phyloP scores from a whole-genome alignment of 2,888 invertebrate genomes.

The Ephialtes manifestator region DNA sequence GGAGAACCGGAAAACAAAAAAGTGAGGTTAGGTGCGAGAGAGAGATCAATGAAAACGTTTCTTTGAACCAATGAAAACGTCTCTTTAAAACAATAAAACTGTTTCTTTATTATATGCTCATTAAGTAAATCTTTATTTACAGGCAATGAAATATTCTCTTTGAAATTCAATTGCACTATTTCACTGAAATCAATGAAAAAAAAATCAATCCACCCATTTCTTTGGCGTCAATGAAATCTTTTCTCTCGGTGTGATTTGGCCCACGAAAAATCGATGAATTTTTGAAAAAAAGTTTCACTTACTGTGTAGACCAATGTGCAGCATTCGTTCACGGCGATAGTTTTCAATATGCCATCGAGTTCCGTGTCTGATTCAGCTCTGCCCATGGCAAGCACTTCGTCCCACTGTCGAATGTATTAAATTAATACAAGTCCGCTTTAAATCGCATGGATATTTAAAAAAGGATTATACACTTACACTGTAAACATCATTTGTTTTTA shows the following conservation, averaged over 20 bases:
- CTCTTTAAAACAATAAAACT: too few relatives aligned
- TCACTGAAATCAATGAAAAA: too few relatives aligned
- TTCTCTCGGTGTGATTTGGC: background rate
- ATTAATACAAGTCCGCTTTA: background rate
- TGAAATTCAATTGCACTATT: too few relatives aligned
- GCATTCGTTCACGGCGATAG: conserved; percentile 93
- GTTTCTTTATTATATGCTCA: too few relatives aligned
- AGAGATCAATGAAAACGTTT: too few relatives aligned
- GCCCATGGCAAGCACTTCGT: conserved; percentile 92
- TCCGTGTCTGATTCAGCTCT: conserved; percentile 90
- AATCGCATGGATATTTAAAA: background rate
- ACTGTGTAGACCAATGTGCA: conserved; percentile 95
- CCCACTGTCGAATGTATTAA: conserved; percentile 88
- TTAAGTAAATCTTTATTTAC: too few relatives aligned
- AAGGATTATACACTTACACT: conserved; percentile 85
- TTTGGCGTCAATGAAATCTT: too few relatives aligned
- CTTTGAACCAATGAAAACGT: too few relatives aligned
- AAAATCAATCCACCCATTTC: too few relatives aligned
- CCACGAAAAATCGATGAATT: background rate
- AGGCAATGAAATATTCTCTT: too few relatives aligned
- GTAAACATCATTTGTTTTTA: conserved; percentile 87
- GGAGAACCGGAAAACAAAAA: too few relatives aligned
- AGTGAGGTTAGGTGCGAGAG: too few relatives aligned
- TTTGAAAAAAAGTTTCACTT: conserved; percentile 66
- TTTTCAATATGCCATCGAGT: conserved; percentile 89